These are phyloP conservation scores for Gobio occitaniae DNA, from an alignment of 2,797 vertebrate species.

Conservation along the genomic window DNA sequence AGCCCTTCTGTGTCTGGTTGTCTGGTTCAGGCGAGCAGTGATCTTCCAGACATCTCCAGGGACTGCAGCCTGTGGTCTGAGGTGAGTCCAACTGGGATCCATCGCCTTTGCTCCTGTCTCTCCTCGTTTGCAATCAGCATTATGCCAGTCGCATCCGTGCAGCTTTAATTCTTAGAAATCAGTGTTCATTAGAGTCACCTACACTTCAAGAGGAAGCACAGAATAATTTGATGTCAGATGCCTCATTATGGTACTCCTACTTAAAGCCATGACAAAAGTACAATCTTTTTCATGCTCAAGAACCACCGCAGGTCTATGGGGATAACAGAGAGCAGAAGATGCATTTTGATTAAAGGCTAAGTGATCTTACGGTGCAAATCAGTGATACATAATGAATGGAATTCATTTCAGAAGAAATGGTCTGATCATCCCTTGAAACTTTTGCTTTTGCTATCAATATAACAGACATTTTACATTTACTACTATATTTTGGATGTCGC, in stretches of 20 bases:
- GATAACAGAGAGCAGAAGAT: conserved; percentile 42
- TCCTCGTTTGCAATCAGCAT: conserved; percentile 11
- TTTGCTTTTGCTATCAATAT: conserved; percentile 24
- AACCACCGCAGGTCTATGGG: conserved; percentile 37
- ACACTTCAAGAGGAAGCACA: conserved; percentile 44
- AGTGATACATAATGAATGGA: conserved; percentile 54
- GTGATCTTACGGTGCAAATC: conserved; percentile 39
- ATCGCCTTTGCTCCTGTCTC: conserved; percentile 30
- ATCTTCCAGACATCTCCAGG: conserved; percentile 87
- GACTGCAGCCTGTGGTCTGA: conserved; percentile 93
- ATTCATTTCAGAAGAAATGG: conserved; percentile 30
- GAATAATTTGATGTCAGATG: conserved; percentile 51
- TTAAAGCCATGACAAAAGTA: conserved; percentile 46
- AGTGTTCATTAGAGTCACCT: conserved; percentile 57
- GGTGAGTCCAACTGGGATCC: conserved; percentile 66
- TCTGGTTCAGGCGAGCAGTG: conserved; percentile 68
- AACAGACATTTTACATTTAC: conserved; percentile 16
- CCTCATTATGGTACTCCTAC: conserved; percentile 50
- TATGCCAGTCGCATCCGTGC: not conserved
- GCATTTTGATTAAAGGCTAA: conserved; percentile 57
- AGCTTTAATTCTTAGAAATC: conserved; percentile 50
- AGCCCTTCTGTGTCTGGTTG: conserved; percentile 46
- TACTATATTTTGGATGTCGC: not conserved
- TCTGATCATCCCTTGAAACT: conserved; percentile 24
- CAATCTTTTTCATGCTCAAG: conserved; percentile 46